Conservation (phyloP, 2,797 vertebrate species). For the Ctenosaura bakeri region DNA sequence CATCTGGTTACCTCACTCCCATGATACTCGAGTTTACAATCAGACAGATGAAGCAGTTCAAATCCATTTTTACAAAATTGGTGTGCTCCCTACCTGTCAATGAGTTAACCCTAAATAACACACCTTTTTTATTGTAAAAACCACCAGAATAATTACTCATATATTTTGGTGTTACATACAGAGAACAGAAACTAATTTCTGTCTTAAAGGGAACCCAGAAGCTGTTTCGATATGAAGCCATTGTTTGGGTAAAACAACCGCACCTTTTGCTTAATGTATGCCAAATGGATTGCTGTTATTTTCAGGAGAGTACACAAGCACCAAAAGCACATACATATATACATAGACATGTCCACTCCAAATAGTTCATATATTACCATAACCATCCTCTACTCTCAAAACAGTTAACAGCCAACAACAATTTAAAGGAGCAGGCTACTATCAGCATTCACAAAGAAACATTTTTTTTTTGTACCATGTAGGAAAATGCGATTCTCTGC, state of each 20-base stretch:
- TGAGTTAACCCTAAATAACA: constrained; percentile 34
- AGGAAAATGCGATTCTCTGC: constrained; percentile 72
- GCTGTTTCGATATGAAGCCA: constrained; percentile 31
- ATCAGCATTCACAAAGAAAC: constrained; percentile 47
- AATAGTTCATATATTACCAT: constrained; percentile 54
- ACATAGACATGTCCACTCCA: neutral
- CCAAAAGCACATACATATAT: neutral
- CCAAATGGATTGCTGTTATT: constrained; percentile 54
- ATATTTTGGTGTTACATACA: neutral
- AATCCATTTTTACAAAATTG: constrained; percentile 13
- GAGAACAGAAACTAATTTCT: constrained; percentile 31
- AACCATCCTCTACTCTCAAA: constrained; percentile 59
- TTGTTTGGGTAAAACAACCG: neutral
- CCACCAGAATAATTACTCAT: neutral
- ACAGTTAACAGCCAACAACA: constrained; percentile 40
- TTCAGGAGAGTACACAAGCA: constrained; percentile 42
- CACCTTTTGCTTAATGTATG: neutral
- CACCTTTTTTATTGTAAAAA: constrained; percentile 36
- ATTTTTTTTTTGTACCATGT: constrained; percentile 38
- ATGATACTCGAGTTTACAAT: neutral
- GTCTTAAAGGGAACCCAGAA: neutral
- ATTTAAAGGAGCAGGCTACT: constrained; percentile 69
- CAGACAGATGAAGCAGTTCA: neutral
- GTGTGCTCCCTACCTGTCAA: constrained; percentile 34
- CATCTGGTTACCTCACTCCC: constrained; percentile 21